Conservation (phyloP, 1,140 invertebrate genomes). For the Lerema accius region DNA sequence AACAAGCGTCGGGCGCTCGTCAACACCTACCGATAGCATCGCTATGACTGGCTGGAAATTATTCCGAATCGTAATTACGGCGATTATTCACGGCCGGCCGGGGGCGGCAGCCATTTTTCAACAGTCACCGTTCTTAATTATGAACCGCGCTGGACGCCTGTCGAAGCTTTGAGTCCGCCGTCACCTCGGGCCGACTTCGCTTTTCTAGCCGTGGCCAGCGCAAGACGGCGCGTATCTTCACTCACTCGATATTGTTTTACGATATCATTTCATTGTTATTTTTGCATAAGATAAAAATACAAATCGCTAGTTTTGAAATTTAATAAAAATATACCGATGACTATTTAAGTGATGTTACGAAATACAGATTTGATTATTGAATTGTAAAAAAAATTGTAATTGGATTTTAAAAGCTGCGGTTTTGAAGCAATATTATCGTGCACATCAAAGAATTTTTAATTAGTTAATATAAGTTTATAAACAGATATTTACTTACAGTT, state of each 20-base stretch:
- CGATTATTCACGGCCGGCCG: slow-evolving; percentile 82
- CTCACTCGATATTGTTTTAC: slow-evolving; percentile 42
- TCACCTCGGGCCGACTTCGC: slow-evolving; percentile 73
- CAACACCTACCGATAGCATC: slow-evolving; percentile 81
- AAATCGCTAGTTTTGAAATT: too few species aligned
- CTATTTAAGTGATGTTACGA: too few species aligned
- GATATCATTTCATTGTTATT: too few species aligned
- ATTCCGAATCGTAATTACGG: slow-evolving; percentile 82
- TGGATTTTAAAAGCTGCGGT: too few species aligned
- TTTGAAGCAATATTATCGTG: too few species aligned
- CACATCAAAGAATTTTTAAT: too few species aligned
- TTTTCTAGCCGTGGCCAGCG: slow-evolving; percentile 51
- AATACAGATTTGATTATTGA: too few species aligned
- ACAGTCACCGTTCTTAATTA: slow-evolving; percentile 83
- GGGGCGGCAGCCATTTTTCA: slow-evolving; percentile 82
- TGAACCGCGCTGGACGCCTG: slow-evolving; percentile 77
- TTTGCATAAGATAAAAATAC: too few species aligned
- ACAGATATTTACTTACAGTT: too few species aligned
- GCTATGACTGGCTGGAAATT: slow-evolving; percentile 83
- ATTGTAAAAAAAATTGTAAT: too few species aligned
- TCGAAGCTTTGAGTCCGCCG: slow-evolving; percentile 80
- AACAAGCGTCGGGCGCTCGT: slow-evolving; percentile 78
- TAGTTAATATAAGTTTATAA: too few species aligned
- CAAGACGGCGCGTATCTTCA: slow-evolving; percentile 44
- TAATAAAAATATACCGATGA: too few species aligned